Conservation (phyloP, 2,797 vertebrate species). For the Artibeus jamaicensis region DNA sequence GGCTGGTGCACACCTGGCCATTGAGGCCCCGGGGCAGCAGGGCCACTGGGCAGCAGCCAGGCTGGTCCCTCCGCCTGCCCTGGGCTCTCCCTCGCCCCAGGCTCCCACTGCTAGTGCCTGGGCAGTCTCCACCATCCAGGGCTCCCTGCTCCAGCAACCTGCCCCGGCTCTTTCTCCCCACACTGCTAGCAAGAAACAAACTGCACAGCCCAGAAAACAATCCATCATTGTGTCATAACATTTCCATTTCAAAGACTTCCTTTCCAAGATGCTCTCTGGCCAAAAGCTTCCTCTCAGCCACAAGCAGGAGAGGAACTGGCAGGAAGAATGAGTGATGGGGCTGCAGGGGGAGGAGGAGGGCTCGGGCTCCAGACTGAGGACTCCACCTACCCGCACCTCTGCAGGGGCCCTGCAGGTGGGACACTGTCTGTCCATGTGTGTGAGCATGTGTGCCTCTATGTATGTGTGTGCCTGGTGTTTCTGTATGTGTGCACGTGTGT, state of each 20-base stretch:
- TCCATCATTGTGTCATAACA: constrained; percentile 75
- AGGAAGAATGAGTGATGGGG: background rate
- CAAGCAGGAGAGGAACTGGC: constrained; percentile 15
- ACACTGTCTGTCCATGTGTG: too few species aligned
- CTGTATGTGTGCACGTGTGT: too few species aligned
- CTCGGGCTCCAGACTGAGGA: background rate
- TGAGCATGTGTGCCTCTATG: background rate
- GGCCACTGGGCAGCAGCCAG: background rate
- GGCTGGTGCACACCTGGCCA: background rate
- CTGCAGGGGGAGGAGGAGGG: background rate
- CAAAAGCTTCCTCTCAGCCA: constrained; percentile 59
- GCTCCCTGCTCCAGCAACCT: background rate
- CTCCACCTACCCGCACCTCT: background rate
- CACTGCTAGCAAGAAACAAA: constrained; percentile 48
- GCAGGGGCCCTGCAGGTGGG: background rate
- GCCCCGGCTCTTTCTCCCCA: background rate
- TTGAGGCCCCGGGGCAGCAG: rapidly evolving
- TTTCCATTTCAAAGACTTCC: constrained; percentile 73
- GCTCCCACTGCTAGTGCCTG: rapidly evolving
- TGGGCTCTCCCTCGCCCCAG: rapidly evolving
- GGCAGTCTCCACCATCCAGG: rapidly evolving
- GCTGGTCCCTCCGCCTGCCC: rapidly evolving
- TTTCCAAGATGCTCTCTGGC: constrained; percentile 22
- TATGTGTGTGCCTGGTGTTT: too few species aligned
- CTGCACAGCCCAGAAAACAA: constrained; percentile 62